phyloP scores from a whole-genome alignment of 2,113 vertebrate species.

The Dolichallabes microphthalmus region DNA sequence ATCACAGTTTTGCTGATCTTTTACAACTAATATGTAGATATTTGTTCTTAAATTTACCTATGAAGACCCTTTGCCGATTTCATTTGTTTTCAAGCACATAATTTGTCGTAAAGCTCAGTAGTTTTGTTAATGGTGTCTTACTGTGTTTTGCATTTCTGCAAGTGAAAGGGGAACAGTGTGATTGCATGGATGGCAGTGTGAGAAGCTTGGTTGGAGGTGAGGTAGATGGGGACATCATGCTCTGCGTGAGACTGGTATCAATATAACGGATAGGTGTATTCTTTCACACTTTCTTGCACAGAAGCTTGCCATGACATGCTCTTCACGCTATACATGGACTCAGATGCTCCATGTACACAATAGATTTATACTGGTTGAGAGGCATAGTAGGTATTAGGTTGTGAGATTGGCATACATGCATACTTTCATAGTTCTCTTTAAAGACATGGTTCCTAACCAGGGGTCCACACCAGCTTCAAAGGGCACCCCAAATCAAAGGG shows the following conservation, averaged over 20 bases:
- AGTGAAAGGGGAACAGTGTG: neutral
- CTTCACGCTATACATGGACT: constrained; percentile 55
- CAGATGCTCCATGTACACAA: constrained; percentile 51
- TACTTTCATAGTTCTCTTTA: neutral
- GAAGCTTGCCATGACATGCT: constrained; percentile 51
- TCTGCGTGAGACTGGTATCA: constrained; percentile 67
- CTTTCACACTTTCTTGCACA: constrained; percentile 75
- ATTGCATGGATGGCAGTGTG: constrained; percentile 41
- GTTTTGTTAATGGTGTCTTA: neutral
- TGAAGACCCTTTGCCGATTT: neutral
- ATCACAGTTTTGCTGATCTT: neutral
- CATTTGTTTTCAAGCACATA: neutral
- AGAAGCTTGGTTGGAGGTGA: constrained; percentile 9
- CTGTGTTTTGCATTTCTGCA: neutral
- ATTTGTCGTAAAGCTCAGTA: constrained; percentile 1
- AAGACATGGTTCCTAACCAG: no score
- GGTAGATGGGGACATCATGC: constrained; percentile 27
- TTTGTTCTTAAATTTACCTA: neutral
- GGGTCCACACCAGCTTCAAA: no score
- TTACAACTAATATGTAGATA: neutral
- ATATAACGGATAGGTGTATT: constrained; percentile 68
- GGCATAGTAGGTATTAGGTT: neutral
- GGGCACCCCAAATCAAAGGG: no score
- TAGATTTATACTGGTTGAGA: neutral
- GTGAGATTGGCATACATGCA: neutral